These are phyloP conservation scores for Cerastis rubricosa DNA, from an alignment of 2,888 invertebrate species.

Conservation along the genomic window DNA sequence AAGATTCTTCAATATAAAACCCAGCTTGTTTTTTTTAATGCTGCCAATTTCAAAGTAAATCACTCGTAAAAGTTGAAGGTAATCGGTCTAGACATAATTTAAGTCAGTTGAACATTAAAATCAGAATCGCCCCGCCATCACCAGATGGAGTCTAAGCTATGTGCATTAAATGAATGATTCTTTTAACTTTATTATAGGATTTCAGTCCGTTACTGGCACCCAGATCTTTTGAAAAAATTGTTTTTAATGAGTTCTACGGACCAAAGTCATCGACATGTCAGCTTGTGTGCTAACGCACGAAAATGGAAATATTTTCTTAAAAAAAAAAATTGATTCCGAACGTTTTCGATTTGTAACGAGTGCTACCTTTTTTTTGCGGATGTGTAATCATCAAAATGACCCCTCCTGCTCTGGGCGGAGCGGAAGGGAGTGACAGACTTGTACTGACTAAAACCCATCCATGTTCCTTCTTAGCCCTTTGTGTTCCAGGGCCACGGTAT, in stretches of 20 bases:
- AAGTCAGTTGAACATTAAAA: slow-evolving; percentile 16
- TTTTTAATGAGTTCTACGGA: neutral
- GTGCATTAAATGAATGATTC: slow-evolving; percentile 1
- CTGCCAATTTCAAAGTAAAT: neutral
- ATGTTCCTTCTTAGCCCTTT: too few relatives aligned
- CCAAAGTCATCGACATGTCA: too few relatives aligned
- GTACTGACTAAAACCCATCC: too few relatives aligned
- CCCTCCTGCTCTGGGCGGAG: too few relatives aligned
- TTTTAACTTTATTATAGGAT: slow-evolving; percentile 1
- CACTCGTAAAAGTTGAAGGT: slow-evolving; percentile 1
- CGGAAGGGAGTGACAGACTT: too few relatives aligned
- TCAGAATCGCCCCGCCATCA: slow-evolving; percentile 6
- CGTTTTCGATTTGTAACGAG: too few relatives aligned
- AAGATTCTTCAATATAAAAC: neutral
- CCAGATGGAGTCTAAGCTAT: slow-evolving; percentile 1
- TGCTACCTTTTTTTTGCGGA: too few relatives aligned
- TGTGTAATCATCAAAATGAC: too few relatives aligned
- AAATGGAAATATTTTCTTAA: too few relatives aligned
- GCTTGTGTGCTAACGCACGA: too few relatives aligned
- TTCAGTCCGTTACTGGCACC: neutral
- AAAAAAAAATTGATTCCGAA: too few relatives aligned
- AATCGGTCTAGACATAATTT: slow-evolving; percentile 25
- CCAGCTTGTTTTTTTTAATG: neutral
- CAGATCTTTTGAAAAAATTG: neutral
- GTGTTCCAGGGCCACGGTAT: too few relatives aligned